Evolutionary conservation across 2,113 vertebrate genomes (phyloP), one percentile per base, ranked within the genome.

Genomic region (Thalassoma bifasciatum): DNA sequence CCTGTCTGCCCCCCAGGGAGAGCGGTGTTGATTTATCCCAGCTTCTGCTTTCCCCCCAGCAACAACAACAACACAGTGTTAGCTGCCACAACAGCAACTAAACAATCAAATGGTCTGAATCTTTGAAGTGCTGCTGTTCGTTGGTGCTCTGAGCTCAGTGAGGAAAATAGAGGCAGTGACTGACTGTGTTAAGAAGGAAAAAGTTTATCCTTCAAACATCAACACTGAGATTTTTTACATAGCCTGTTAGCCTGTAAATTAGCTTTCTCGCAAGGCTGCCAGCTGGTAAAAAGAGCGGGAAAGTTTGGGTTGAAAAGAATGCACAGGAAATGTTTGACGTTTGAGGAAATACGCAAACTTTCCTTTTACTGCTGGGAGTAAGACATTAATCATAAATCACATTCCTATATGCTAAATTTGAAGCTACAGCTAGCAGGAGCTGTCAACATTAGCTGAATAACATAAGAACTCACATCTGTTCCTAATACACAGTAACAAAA

Each of bases 21-120:
- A 61, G 60, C 38, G 49, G 44, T 71, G 78, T 67, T 66, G 75
- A 82, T 83, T 76, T 80, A 81, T 84, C 65, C 59, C 58, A 42
- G 54, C 57, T 62, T 44, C 47, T 36, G 44, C 50, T 69, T 53
- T 49, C 54, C 17, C 24, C 77, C 53, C n/a, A n/a, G n/a, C n/a
- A 66, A 53, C 17, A 19, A 58, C 75, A 84, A 65, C 67, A 76
- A 34, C 44, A 63, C 30, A n/a, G 53, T 63, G 53, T 56, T 52
- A 64, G 56, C 77, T 30, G 60, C 60, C 54, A 69, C 53, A 62
- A 30, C 50, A 22, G 30, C 56, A 21, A 42, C 4, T 0, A 68
- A 82, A 68, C 72, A 76, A 71, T 66, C 65, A 51, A 49, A 63
- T 77, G 44, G 59, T 62, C 61, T 58, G 66, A 54, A 68, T 65